phyloP scores from a whole-genome alignment of 2,888 invertebrate genomes.

The Melieria omissa region DNA sequence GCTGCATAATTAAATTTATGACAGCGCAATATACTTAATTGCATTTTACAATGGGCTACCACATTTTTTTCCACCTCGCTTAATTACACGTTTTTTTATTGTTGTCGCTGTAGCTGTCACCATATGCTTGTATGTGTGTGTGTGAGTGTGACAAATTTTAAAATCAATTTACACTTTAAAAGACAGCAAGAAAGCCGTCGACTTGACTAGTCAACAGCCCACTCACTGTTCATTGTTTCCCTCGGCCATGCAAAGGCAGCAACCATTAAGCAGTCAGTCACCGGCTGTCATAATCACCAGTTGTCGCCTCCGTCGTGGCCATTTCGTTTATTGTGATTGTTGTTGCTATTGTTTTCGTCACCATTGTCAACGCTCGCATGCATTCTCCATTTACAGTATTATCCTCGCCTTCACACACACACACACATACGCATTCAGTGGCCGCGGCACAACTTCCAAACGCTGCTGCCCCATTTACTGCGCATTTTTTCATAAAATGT shows the following conservation, averaged over 20 bases:
- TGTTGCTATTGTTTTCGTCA: no score
- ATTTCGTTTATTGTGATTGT: no score
- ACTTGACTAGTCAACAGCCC: no score
- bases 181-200: no score
- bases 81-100: neutral
- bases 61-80: neutral
- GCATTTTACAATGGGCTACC: neutral
- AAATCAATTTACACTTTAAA: constrained; percentile 6
- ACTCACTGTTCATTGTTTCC: no score
- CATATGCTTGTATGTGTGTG: neutral
- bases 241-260: no score
- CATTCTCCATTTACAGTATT: constrained; percentile 12
- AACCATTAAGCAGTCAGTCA: no score
- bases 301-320: no score
- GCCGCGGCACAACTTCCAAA: no score
- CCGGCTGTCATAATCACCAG: no score
- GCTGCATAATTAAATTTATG: constrained; percentile 17
- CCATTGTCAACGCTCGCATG: constrained; percentile 13
- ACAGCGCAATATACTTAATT: neutral
- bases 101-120: neutral
- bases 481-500: neutral
- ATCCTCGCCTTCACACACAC: neutral
- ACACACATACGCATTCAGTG: neutral
- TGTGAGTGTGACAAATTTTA: neutral
- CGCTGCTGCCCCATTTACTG: no score